These are phyloP conservation scores for Echiichthys vipera DNA, from an alignment of 2,797 vertebrate genomes.

Conservation along the genomic window DNA sequence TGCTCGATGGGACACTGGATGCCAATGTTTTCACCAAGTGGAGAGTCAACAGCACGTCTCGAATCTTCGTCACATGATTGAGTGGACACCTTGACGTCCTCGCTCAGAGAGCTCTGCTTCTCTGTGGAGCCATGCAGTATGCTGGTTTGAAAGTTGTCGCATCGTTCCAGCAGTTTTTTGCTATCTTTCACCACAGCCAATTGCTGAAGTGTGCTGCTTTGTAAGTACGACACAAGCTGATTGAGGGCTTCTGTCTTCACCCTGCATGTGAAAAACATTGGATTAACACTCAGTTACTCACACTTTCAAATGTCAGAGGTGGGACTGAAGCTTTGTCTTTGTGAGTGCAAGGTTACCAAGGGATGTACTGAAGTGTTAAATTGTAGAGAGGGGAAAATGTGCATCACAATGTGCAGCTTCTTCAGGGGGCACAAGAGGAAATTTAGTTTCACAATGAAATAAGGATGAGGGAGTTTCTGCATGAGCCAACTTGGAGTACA, in stretches of 20 bases:
- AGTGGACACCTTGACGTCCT: not conserved
- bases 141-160: constrained; percentile 11
- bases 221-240: constrained; percentile 51
- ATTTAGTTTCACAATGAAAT: not conserved
- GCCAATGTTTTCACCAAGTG: not conserved
- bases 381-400: not conserved
- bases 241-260: constrained; percentile 34
- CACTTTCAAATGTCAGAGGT: not conserved
- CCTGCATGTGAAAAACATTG: constrained; percentile 25
- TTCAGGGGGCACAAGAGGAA: not conserved
- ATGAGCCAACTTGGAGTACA: not conserved
- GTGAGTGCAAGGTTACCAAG: not conserved
- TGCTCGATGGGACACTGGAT: constrained; percentile 22
- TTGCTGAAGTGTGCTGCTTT: constrained; percentile 42
- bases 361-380: not conserved
- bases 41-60: constrained; percentile 16
- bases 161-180: constrained; percentile 44
- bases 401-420: not conserved
- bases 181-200: constrained; percentile 32
- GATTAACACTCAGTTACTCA: not conserved
- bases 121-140: not conserved
- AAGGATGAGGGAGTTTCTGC: not conserved
- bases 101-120: not conserved
- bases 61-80: constrained; percentile 7
- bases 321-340: not conserved